Percentiles rank a stretch among this genome's conserved stretches.
Conservation (phyloP, 2,113 vertebrate genomes). For the Pterocles burchelli region DNA sequence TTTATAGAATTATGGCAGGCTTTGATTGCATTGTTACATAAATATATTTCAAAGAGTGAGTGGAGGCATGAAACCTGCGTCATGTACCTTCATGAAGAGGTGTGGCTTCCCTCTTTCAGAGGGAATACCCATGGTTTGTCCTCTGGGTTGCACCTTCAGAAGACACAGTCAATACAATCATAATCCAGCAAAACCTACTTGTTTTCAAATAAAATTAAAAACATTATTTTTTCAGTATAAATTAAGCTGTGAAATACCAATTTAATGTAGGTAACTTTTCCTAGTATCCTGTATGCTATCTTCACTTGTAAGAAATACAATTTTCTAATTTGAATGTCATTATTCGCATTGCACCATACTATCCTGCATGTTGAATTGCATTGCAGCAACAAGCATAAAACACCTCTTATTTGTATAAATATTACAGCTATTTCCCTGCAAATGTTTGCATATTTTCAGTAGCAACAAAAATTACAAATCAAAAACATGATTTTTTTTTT, state of each 20-base stretch:
- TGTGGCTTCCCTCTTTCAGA: neutral
- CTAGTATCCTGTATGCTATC: neutral
- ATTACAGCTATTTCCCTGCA: neutral
- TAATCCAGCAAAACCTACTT: neutral
- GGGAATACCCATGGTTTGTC: neutral
- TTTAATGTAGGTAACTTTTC: neutral
- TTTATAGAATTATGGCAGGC: neutral
- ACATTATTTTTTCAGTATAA: neutral
- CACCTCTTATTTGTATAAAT: neutral
- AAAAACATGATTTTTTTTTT: neutral
- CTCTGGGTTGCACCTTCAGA: neutral
- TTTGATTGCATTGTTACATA: neutral
- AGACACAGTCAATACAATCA: neutral
- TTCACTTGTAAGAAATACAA: neutral
- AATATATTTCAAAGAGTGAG: neutral
- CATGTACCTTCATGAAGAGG: neutral
- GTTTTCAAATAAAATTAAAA: neutral
- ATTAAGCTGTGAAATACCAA: neutral
- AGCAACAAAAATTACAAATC: neutral
- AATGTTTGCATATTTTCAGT: neutral
- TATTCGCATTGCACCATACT: neutral
- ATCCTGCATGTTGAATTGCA: neutral
- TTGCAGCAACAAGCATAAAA: neutral
- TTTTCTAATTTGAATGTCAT: neutral
- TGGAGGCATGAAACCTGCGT: neutral